phyloP scores from a whole-genome alignment of 53 echinoderm and acorn worm species.

The Arbacia lixula region DNA sequence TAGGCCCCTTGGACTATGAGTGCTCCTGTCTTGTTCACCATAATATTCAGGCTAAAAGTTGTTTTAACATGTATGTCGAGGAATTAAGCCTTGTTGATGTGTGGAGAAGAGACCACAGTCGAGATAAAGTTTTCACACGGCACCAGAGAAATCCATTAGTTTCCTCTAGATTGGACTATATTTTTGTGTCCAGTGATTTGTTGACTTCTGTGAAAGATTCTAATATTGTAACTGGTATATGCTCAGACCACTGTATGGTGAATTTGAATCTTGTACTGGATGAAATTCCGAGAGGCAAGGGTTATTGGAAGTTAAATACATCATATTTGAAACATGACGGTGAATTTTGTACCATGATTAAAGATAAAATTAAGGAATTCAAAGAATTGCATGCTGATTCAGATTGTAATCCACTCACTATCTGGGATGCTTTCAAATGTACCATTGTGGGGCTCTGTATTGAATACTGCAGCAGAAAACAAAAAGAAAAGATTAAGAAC shows the following conservation, averaged over 20 bases:
- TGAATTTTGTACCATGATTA: constrained; percentile 25
- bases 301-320: constrained; percentile 39
- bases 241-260: constrained; percentile 28
- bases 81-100: constrained; percentile 38
- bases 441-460: constrained; percentile 14
- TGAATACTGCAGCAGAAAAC: constrained; percentile 17
- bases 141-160: constrained; percentile 14
- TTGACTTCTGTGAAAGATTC: constrained; percentile 26
- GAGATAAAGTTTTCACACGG: constrained; percentile 13
- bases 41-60: not conserved
- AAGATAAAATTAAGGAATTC: constrained; percentile 36
- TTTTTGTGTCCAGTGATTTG: constrained; percentile 39
- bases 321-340: not conserved
- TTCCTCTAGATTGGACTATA: constrained; percentile 32
- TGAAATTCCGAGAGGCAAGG: not conserved
- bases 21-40: not conserved
- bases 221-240: constrained; percentile 32
- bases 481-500: constrained; percentile 12
- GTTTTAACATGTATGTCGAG: constrained; percentile 8
- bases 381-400: constrained; percentile 12
- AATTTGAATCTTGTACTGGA: not conserved
- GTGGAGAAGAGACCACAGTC: constrained; percentile 26
- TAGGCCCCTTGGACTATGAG: constrained; percentile 14
- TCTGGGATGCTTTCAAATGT: constrained; percentile 56
- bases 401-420: constrained; percentile 23